These are phyloP conservation scores for Rallus crepitans DNA, from an alignment of 2,797 vertebrate species.

Conservation along the genomic window DNA sequence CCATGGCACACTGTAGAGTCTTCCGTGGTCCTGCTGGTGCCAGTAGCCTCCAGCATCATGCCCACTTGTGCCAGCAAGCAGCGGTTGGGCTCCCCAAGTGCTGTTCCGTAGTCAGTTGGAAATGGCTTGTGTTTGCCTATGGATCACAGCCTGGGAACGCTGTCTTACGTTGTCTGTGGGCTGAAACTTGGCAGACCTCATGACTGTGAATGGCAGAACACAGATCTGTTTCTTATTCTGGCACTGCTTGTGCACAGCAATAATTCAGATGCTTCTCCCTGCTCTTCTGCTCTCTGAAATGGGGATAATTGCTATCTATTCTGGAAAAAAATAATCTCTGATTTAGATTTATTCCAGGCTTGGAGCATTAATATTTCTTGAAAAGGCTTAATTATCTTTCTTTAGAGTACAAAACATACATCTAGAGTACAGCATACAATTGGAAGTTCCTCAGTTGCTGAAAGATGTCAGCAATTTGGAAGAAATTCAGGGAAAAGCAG, in stretches of 20 bases:
- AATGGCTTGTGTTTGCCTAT: not conserved
- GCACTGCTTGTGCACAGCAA: not conserved
- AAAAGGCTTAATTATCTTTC: conserved; percentile 43
- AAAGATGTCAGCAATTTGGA: conserved; percentile 61
- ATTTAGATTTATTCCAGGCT: conserved; percentile 34
- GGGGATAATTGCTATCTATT: not conserved
- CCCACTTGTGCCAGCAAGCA: accelerated
- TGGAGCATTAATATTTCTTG: conserved; percentile 35
- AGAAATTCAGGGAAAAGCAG: conserved; percentile 37
- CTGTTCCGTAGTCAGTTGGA: not conserved
- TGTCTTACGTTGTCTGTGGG: not conserved
- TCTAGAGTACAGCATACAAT: conserved; percentile 36
- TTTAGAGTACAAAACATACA: conserved; percentile 21
- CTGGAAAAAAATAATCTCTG: not conserved
- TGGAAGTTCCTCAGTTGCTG: conserved; percentile 18
- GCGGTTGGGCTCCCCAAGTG: not conserved
- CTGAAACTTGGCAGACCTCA: conserved; percentile 8
- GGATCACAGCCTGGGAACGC: not conserved
- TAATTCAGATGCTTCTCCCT: not conserved
- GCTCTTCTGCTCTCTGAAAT: not conserved
- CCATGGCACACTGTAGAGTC: accelerated
- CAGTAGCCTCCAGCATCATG: accelerated
- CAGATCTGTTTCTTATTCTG: conserved; percentile 50
- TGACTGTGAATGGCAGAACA: not conserved
- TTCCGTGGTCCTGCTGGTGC: not conserved